These are phyloP conservation scores for Pristiophorus japonicus DNA, from an alignment of 2,113 vertebrate genomes.

Conservation along the genomic window DNA sequence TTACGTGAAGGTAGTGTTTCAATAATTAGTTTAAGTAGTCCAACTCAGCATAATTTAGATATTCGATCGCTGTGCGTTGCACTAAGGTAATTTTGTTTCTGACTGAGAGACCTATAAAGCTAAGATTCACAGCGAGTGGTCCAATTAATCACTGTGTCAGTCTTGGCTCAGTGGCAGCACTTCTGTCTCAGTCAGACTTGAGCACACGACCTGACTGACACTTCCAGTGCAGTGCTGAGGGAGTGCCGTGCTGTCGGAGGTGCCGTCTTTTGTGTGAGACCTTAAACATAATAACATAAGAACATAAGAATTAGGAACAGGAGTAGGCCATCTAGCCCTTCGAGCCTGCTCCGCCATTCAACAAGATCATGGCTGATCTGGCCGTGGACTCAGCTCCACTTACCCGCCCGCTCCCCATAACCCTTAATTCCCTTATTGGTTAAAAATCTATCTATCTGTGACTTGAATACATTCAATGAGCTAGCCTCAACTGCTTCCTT, in stretches of 20 bases:
- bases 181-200: no score
- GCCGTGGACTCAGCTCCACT: no score
- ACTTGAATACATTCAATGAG: no score
- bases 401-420: no score
- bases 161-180: background rate
- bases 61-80: background rate
- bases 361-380: no score
- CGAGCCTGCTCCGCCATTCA: no score
- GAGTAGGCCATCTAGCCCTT: no score
- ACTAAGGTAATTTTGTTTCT: background rate
- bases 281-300: no score
- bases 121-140: background rate
- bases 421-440: no score
- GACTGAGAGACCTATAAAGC: background rate
- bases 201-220: background rate
- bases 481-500: no score
- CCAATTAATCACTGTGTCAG: background rate
- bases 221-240: background rate
- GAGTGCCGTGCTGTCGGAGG: background rate
- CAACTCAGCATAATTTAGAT: background rate
- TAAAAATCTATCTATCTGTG: no score
- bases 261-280: background rate
- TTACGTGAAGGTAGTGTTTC: constrained; percentile 1
- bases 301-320: no score
- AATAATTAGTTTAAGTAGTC: background rate